A percentile compares a stretch with the other conserved stretches of the same genome.
Evolutionary conservation across 2,113 vertebrate genomes (phyloP).

Genomic region (Sinocyclocheilus anshuiensis): DNA sequence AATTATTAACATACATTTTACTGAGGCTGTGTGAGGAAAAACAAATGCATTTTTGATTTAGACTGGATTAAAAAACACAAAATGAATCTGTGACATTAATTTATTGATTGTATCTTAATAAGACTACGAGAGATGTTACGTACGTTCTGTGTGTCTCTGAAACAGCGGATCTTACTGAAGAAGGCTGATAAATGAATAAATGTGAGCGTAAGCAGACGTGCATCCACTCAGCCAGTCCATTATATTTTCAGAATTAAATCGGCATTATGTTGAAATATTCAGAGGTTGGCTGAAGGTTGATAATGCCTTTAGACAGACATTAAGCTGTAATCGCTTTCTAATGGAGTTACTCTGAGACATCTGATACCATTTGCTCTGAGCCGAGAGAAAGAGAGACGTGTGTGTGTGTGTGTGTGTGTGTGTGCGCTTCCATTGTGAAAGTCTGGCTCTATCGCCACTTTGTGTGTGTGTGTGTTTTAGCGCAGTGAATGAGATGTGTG

Average conservation of each 20-base stretch:
- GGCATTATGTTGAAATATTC: constrained; percentile 93
- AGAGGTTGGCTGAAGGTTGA: constrained; percentile 92
- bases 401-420: neutral
- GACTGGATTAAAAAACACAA: neutral
- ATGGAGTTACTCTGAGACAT: constrained; percentile 88
- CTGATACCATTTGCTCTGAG: constrained; percentile 83
- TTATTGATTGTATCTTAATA: neutral
- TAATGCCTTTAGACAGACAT: constrained; percentile 94
- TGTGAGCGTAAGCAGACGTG: constrained; percentile 72
- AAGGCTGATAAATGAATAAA: constrained; percentile 10
- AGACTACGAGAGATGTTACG: neutral
- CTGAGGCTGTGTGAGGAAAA: neutral
- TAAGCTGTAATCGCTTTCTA: constrained; percentile 93
- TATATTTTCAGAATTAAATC: constrained; percentile 90
- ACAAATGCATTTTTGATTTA: neutral
- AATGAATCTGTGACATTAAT: neutral
- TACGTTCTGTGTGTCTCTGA: neutral
- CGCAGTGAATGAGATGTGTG: neutral
- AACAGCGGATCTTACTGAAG: neutral
- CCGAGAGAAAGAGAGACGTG: constrained; percentile 38
- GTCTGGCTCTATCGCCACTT: neutral
- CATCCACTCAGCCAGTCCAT: constrained; percentile 81
- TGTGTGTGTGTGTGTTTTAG: neutral
- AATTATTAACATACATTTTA: neutral
- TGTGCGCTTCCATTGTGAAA: neutral